Conservation (phyloP, 2,113 vertebrate species). For the Phyllostomus hastatus region DNA sequence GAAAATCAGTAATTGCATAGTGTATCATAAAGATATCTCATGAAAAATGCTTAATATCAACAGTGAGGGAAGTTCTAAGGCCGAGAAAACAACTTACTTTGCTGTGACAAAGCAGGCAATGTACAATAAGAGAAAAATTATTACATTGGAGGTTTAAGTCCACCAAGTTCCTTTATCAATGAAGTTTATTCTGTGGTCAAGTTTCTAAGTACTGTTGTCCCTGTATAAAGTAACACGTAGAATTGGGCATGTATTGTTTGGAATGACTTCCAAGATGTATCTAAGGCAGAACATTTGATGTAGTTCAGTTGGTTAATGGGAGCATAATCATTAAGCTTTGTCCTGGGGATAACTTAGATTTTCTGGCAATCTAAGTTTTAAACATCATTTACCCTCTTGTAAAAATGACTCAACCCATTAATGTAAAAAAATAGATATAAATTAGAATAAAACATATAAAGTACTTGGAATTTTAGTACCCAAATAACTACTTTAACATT, state of each 20-base stretch:
- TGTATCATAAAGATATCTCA: not conserved
- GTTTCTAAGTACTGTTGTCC: slow-evolving; percentile 12
- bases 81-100: not conserved
- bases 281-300: not conserved
- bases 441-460: not conserved
- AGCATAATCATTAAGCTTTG: not conserved
- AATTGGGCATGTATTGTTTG: not conserved
- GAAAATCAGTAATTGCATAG: slow-evolving; percentile 14
- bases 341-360: slow-evolving; percentile 1
- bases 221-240: not conserved
- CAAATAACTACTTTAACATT: not conserved
- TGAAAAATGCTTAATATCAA: not conserved
- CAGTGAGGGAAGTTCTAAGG: not conserved
- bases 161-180: not conserved
- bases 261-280: not conserved
- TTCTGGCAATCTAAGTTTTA: not conserved
- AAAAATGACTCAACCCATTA: not conserved
- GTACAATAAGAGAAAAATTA: not conserved
- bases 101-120: not conserved
- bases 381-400: not conserved
- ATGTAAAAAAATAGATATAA: not conserved
- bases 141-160: not conserved
- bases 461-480: not conserved
- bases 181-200: slow-evolving; percentile 3
- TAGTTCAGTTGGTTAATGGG: not conserved